Percentiles rank a stretch among this genome's conserved stretches.
phyloP scores from a whole-genome alignment of 2,797 vertebrate species.

The Ataeniobius toweri region DNA sequence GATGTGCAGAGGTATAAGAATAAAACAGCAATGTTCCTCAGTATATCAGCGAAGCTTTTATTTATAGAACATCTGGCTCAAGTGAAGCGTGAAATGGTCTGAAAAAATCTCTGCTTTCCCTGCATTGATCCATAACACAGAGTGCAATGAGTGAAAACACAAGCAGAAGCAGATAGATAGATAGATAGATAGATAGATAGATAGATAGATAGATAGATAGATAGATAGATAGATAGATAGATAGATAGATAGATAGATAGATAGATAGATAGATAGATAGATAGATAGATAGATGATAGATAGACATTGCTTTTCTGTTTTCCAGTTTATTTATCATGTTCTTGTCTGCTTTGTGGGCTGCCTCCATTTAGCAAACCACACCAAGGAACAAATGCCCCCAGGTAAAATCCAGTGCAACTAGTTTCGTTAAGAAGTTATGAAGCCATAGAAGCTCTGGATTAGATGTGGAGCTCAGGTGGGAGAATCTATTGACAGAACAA shows the following conservation, averaged over 20 bases:
- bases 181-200: conserved; percentile 28
- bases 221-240: conserved; percentile 20
- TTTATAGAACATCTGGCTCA: conserved; percentile 71
- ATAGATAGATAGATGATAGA: too few relatives aligned
- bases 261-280: conserved; percentile 7
- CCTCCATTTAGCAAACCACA: too few relatives aligned
- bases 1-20: conserved; percentile 56
- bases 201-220: conserved; percentile 22
- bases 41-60: conserved; percentile 53
- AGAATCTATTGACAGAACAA: too few relatives aligned
- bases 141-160: conserved; percentile 23
- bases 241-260: conserved; percentile 3
- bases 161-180: conserved; percentile 14
- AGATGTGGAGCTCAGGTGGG: too few relatives aligned
- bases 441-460: too few relatives aligned
- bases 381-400: too few relatives aligned
- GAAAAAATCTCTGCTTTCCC: conserved; percentile 64
- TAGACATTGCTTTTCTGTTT: too few relatives aligned
- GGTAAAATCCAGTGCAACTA: too few relatives aligned
- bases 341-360: too few relatives aligned
- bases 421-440: too few relatives aligned
- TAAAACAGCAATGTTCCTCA: conserved; percentile 50
- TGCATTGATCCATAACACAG: conserved; percentile 64
- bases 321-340: too few relatives aligned
- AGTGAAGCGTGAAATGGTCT: conserved; percentile 70